Evolutionary conservation across 2,113 vertebrate species (phyloP).

Genomic region (Pollachius pollachius): DNA sequence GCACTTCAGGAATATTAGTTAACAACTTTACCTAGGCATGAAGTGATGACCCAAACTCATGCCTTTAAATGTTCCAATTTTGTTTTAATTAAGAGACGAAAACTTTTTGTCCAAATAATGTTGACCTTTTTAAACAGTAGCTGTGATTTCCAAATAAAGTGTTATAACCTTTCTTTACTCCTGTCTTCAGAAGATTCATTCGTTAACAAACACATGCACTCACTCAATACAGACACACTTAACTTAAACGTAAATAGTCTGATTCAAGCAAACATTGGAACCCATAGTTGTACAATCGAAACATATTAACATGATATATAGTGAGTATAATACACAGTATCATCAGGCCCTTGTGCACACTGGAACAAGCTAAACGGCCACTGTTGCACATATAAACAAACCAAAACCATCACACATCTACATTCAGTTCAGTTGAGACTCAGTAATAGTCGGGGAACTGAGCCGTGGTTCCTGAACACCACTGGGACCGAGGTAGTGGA

Average conservation of each 20-base stretch:
- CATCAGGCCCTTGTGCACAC: too few species aligned
- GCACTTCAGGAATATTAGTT: conserved; percentile 42
- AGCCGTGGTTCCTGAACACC: conserved; percentile 31
- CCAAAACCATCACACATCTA: background rate
- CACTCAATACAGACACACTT: background rate
- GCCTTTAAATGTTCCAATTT: conserved; percentile 39
- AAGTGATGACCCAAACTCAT: conserved; percentile 34
- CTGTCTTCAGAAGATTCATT: conserved; percentile 31
- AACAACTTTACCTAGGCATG: conserved; percentile 12
- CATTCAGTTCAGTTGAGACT: too few species aligned
- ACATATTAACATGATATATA: background rate
- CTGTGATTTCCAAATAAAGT: conserved; percentile 64
- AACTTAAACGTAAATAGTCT: conserved; percentile 4
- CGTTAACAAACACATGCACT: background rate
- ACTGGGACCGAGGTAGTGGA: conserved; percentile 74
- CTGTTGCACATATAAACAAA: too few species aligned
- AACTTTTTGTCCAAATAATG: conserved; percentile 49
- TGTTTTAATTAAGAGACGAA: conserved; percentile 51
- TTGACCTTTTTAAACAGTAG: conserved; percentile 41
- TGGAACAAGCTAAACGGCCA: too few species aligned
- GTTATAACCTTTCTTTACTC: conserved; percentile 46
- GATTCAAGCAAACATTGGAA: conserved; percentile 18
- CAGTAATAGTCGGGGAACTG: too few species aligned
- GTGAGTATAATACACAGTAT: background rate
- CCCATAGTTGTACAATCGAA: too few species aligned